Evolutionary conservation across 2,113 vertebrate species (phyloP).

Genomic region (Protobothrops flavoviridis): DNA sequence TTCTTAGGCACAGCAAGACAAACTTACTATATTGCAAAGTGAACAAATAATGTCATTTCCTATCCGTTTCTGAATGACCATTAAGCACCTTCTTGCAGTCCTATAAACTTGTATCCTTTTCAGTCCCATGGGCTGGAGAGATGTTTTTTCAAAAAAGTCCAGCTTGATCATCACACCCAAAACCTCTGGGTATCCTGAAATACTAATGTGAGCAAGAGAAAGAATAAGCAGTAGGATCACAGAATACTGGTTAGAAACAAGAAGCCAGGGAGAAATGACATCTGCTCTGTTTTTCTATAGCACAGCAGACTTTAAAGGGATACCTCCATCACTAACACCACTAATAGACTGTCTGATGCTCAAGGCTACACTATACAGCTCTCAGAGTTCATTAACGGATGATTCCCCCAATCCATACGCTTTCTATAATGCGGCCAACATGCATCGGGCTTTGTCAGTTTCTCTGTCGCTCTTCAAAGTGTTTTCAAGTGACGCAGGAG

Average conservation of each 20-base stretch:
- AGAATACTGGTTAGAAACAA: not conserved
- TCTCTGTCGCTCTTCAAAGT: conserved; percentile 44
- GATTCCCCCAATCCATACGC: not conserved
- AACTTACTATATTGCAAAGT: not conserved
- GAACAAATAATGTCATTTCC: not conserved
- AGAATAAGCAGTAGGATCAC: not conserved
- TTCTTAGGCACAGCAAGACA: not conserved
- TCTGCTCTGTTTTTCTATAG: not conserved
- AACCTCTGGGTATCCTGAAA: not conserved
- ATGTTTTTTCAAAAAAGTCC: not conserved
- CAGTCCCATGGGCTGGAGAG: not conserved
- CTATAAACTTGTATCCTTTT: not conserved
- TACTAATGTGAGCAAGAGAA: not conserved
- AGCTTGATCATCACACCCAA: not conserved
- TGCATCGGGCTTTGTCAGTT: not conserved
- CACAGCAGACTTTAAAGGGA: not conserved
- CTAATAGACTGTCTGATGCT: not conserved
- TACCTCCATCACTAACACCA: not conserved
- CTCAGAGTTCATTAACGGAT: not conserved
- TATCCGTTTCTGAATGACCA: not conserved
- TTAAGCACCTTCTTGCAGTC: not conserved
- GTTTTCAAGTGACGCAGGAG: conserved; percentile 22
- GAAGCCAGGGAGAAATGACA: not conserved
- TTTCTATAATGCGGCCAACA: not conserved
- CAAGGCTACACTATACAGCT: not conserved